Evolutionary conservation across 2,113 vertebrate genomes (phyloP), one percentile per base, ranked within the genome.

Genomic region (Anarhynchus alexandrinus): DNA sequence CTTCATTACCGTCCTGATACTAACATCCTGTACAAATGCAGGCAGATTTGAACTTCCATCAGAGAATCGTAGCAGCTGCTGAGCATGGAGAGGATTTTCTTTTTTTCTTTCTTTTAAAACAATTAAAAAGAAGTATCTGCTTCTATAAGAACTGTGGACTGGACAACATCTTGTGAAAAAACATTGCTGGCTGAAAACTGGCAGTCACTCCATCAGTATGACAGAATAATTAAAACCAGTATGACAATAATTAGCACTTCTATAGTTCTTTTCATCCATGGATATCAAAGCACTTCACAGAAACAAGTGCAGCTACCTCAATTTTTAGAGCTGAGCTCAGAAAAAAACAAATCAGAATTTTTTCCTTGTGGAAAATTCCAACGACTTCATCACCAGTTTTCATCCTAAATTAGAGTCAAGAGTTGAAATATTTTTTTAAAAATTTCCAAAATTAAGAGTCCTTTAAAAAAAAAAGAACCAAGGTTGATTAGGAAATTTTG

Each of bases 181-280:
- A 7, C n/a, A 82, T 32, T 84, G 29, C 88, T 76, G 73, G 54
- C 70, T 94, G 73, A 82, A 97, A 95, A 94, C 94, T 92, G 92
- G 82, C 88, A 94, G 94, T 78, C 13, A 13, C 64, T 97, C 86
- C 3, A 0, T 95, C 89, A 84, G 66, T 76, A 89, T 82, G 91
- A 96, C 94, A 97, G 94, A 95, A 97, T 94, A 97, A 97, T 97
- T 97, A 97, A 97, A 94, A 96, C 73, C 83, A 91, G 86, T 94
- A 89, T 92, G 94, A 96, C 94, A 96, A 95, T 96, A 96, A 97
- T 97, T 96, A 96, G 96, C 96, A 95, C 96, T 96, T 97, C 96
- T 96, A 15, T 94, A 91, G 95, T 57, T 94, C 96, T 97, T 97
- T 97, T 97, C 95, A 96, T 96, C 95, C 92, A 74, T 78, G 65